Base-by-base conservation (phyloP, 2,113 vertebrate species). In the Mustela lutreola region DNA sequence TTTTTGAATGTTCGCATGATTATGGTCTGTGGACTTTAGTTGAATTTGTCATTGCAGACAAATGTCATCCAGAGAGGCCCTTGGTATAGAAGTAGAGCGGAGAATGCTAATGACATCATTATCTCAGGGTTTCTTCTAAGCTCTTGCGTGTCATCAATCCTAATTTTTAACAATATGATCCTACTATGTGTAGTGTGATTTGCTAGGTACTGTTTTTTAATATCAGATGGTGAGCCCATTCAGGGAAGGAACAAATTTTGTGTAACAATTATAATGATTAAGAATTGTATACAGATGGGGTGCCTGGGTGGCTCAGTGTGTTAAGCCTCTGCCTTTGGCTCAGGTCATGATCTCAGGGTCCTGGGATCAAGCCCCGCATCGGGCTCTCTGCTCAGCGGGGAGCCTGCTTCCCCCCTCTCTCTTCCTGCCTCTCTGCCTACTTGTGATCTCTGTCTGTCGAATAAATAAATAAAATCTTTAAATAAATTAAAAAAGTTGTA, bases 1-100 rank as follows among this genome's bases (percentile, higher is more conserved):
- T 79, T 91, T 96, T 80, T 31, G 9, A 87, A 92, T 91, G n/a
- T 87, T 93, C 90, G 63, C 21, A 22, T 82, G 89, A 75, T 96
- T 90, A 28, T 89, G 9, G 50, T 82, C 19, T 76, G 9, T 48
- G 60, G 58, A 94, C 31, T 91, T 93, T 5, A 73, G 31, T 67
- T 95, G 42, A 94, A 42, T 94, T 53, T 48, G 45, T 48, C 10
- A 48, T 48, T 48, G 45, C 45, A 48, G 45, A 48, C 45, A 48
- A 48, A 48, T 48, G 45, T 48, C 42, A 42, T 42, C 42, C 42
- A 5, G 42, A 42, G 42, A 42, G 42, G 42, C 4, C 42, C 42
- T 42, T 42, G 42, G 42, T 79, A 36, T 48, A 65, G 62, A 75
- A 62, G 9, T 81, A 7, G 42, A 91, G 50, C 91, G 50, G 42